Evolutionary conservation across 2,113 vertebrate species (phyloP), one percentile per base, ranked within the genome.

Genomic region (Perca flavescens): DNA sequence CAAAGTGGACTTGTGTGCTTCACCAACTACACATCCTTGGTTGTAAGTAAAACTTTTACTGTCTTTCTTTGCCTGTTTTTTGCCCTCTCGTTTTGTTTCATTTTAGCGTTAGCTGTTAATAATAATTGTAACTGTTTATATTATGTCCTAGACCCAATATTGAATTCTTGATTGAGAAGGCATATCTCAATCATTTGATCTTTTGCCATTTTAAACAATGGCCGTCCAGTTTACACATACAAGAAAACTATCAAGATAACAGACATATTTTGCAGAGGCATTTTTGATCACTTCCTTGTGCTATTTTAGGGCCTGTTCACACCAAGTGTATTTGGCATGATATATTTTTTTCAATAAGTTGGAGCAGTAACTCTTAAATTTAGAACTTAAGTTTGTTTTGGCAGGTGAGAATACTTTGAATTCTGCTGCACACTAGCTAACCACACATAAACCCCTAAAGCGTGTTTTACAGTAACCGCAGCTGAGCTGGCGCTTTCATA

Each of bases 371-470:
- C 15, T 61, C 22, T 46, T 60, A 49, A 36, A 53, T 77, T 15
- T 64, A 28, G 2, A 28, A 28, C 28, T 28, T 28, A 47, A 31
- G 21, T 80, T 80, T 89, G 65, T 76, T 87, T 72, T 52, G 73
- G 12, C 57, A 64, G 61, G 46, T 72, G 71, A 64, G 46, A 65
- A 72, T 78, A 40, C 67, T 80, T 58, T 57, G 17, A 57, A 60
- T 22, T 57, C 47, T 43, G 13, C 56, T 36, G 40, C 58, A 34
- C 4, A 22, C 28, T 21, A 47, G 3, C 50, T 46, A n/a, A 80
- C 43, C 67, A 58, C 56, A 62, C 3, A 47, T 56, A 67, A 28
- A 47, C 36, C 12, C 9, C 13, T 64, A 16, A n/a, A n/a, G n/a
- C n/a, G n/a, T n/a, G n/a, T n/a, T n/a, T n/a, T n/a, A n/a, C n/a